Conservation (phyloP, 2,888 invertebrate genomes). For the Aphelenchoides bicaudatus region DNA sequence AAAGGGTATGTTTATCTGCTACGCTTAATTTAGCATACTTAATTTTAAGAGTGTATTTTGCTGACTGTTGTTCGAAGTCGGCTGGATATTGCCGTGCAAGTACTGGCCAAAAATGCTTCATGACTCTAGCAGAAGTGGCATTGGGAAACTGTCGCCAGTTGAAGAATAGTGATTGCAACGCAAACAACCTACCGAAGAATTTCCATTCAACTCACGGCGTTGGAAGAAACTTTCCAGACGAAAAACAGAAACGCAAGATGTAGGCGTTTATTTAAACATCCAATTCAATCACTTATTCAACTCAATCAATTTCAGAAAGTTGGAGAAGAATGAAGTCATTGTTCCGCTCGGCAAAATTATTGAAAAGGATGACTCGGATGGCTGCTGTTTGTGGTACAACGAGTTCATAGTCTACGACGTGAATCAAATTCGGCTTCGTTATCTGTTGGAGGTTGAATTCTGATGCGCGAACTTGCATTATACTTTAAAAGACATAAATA, state of each 20-base stretch:
- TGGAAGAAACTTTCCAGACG: conserved; percentile 62
- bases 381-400: conserved; percentile 64
- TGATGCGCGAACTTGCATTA: neutral
- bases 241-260: conserved; percentile 13
- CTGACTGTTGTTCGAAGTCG: conserved; percentile 91
- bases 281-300: neutral
- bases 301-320: neutral
- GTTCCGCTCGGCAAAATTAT: conserved; percentile 62
- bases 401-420: conserved; percentile 65
- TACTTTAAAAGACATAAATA: too few relatives aligned
- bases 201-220: conserved; percentile 63
- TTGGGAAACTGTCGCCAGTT: conserved; percentile 68
- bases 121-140: conserved; percentile 84
- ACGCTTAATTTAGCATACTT: neutral
- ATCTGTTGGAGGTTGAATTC: conserved; percentile 64
- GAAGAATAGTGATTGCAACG: conserved; percentile 61
- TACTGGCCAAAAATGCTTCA: conserved; percentile 68
- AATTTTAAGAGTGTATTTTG: conserved; percentile 71
- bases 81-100: conserved; percentile 49
- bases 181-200: conserved; percentile 61
- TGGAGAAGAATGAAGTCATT: conserved; percentile 26
- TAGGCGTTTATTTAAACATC: neutral
- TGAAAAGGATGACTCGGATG: conserved; percentile 45
- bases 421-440: conserved; percentile 63
- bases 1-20: conserved; percentile 70